These are phyloP conservation scores for Lycodopsis pacificus DNA, from an alignment of 2,797 vertebrate genomes.

Conservation along the genomic window DNA sequence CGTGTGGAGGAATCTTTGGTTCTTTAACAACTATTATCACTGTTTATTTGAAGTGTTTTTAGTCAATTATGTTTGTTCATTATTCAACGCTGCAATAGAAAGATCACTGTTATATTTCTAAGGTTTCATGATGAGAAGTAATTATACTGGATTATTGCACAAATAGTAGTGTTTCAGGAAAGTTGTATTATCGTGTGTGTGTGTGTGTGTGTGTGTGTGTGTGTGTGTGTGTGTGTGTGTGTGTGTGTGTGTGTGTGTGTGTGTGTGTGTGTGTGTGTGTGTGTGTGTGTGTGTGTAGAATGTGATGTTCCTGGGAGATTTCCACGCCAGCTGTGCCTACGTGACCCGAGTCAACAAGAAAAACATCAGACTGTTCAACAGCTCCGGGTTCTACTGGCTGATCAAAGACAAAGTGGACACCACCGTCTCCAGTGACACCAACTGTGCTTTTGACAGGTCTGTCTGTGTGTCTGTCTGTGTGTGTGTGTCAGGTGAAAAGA, in stretches of 20 bases:
- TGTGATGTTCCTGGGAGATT: conserved; percentile 78
- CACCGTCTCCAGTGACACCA: conserved; percentile 39
- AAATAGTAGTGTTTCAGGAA: too few relatives aligned
- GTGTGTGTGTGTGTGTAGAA: conserved; percentile 52
- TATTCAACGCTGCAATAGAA: too few relatives aligned
- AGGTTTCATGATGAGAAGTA: too few relatives aligned
- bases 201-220: background rate
- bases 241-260: too few relatives aligned
- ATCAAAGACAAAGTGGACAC: conserved; percentile 73
- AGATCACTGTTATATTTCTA: too few relatives aligned
- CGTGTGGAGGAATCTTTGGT: too few relatives aligned
- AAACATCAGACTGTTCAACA: conserved; percentile 60
- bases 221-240: background rate
- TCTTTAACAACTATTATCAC: too few relatives aligned
- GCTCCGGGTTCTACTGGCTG: conserved; percentile 66
- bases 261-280: background rate
- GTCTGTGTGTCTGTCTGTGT: conserved; percentile 6
- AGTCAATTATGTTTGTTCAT: too few relatives aligned
- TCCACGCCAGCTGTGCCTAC: conserved; percentile 74
- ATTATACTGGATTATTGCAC: too few relatives aligned
- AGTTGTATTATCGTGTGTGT: background rate
- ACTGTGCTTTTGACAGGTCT: conserved; percentile 77
- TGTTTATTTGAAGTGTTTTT: too few relatives aligned
- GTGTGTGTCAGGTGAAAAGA: background rate
- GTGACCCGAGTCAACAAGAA: conserved; percentile 55